Evolutionary conservation across 1,140 invertebrate species (phyloP), one percentile per base, ranked within the genome.

Genomic region (Bathynomus jamesi): DNA sequence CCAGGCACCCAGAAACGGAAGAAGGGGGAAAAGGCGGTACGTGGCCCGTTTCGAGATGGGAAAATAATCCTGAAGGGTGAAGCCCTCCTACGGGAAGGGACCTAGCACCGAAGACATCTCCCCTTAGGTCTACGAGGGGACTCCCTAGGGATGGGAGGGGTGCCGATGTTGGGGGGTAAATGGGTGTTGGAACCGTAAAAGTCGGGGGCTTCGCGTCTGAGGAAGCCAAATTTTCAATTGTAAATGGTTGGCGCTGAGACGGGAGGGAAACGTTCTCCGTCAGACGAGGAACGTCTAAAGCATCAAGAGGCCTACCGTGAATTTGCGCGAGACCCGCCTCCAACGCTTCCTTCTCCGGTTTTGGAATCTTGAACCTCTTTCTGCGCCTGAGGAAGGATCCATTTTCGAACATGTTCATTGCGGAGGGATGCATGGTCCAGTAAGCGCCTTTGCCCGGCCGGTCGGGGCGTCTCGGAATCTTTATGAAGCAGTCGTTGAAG

Each of bases 401-500:
- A 82, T 96, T 96, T 78, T 94, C 93, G 83, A 96, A 96, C 94
- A 96, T 96, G 80, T 93, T 91, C 24, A 93, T 87, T 11, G 92
- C 92, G 28, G 87, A 87, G 0, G 92, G 92, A 81, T 95, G 93
- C 3, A 95, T 83, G 0, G 92, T 90, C 93, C 93, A 95, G 81
- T 93, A 94, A 17, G 91, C 91, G 8, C 92, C 92, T 83, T 96
- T 96, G 10, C 93, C 93, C 0, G 94, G 93, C 25, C 91, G 82
- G 79, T 95, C 92, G 0, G 92, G 91, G 53, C 91, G 84, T 21
- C 93, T 83, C 0, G 94, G 92, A 65, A 96, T 90, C 85, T 96
- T 95, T 71, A 96, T 89, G 81, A 96, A 96, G 81, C 94, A 96
- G 83, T 96, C 94, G 83, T 96, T 96, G 82, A 96, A 91, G 5